Conservation (phyloP, 2,797 vertebrate genomes). For the Myotis vivesi region DNA sequence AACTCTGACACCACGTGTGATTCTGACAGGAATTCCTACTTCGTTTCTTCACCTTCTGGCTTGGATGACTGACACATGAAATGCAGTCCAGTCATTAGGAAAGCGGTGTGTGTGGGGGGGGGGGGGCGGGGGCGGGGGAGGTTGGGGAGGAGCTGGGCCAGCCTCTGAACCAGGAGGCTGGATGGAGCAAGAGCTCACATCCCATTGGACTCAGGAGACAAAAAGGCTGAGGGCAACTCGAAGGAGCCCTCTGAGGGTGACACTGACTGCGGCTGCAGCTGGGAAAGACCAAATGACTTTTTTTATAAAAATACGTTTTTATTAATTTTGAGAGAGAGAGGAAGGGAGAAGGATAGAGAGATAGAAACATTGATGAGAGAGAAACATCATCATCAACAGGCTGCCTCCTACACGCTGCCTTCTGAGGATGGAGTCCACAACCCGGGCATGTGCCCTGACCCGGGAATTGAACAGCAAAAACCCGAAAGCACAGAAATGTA, state of each 20-base stretch:
- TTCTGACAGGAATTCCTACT: neutral
- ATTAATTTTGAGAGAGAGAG: too few relatives aligned
- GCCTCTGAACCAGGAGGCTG: neutral
- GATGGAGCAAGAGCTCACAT: neutral
- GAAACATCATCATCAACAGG: too few relatives aligned
- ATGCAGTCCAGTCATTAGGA: neutral
- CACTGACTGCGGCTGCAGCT: too few relatives aligned
- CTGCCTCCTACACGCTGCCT: too few relatives aligned
- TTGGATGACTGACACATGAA: neutral
- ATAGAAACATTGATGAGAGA: too few relatives aligned
- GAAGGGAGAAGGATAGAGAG: too few relatives aligned
- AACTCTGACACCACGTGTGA: neutral
- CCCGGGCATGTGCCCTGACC: too few relatives aligned
- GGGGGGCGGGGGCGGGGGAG: accelerated
- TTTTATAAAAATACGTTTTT: too few relatives aligned
- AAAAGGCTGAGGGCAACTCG: neutral
- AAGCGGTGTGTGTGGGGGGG: too few relatives aligned
- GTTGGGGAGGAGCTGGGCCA: neutral
- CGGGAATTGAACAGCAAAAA: neutral
- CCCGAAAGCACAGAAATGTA: neutral
- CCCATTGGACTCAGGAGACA: neutral
- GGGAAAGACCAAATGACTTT: neutral
- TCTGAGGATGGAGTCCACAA: too few relatives aligned
- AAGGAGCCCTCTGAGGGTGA: neutral
- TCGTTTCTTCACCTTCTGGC: neutral